These are phyloP conservation scores for Glossophaga mutica DNA, from an alignment of 2,797 vertebrate species.

Conservation along the genomic window DNA sequence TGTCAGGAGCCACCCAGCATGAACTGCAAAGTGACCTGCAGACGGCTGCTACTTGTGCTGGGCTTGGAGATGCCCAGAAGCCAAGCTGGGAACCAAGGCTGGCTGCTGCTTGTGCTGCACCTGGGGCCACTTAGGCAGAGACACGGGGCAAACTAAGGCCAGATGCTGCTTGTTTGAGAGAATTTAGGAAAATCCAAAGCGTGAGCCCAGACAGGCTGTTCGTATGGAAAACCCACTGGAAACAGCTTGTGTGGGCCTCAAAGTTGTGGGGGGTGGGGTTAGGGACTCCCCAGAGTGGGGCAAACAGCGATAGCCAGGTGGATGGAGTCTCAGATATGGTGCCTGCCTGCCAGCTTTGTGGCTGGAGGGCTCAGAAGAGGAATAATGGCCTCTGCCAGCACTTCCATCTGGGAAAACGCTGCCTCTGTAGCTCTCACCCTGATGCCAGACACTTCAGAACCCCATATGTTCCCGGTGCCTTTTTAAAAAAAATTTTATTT, in stretches of 20 bases:
- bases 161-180: neutral
- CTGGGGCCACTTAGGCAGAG: neutral
- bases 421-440: neutral
- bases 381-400: neutral
- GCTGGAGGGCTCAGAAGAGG: neutral
- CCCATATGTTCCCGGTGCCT: neutral
- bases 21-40: neutral
- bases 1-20: neutral
- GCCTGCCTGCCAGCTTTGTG: neutral
- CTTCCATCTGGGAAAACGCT: neutral
- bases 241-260: neutral
- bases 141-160: neutral
- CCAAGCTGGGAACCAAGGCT: neutral
- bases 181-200: neutral
- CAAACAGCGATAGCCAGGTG: neutral
- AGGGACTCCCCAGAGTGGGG: neutral
- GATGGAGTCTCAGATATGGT: neutral
- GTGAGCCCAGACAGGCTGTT: neutral
- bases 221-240: no score
- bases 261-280: neutral
- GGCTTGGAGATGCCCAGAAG: neutral
- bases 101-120: neutral
- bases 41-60: neutral
- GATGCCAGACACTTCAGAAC: neutral
- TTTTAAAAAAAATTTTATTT: neutral